Conservation (phyloP, 2,113 vertebrate species). For the Tyto alba region DNA sequence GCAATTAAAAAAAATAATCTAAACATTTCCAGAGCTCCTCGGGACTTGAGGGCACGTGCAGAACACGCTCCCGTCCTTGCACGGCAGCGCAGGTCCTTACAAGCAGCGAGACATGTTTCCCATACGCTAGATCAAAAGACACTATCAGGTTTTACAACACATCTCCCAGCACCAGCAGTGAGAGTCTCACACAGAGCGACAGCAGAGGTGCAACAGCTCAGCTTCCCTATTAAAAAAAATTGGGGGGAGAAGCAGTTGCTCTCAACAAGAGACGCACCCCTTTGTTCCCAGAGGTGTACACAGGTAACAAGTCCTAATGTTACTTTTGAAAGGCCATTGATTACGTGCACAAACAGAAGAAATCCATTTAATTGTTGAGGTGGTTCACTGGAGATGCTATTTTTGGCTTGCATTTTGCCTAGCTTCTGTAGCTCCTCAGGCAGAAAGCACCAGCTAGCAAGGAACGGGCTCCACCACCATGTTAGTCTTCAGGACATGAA, state of each 20-base stretch:
- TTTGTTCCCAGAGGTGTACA: neutral
- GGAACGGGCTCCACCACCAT: fast-evolving
- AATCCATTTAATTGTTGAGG: neutral
- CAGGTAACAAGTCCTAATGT: neutral
- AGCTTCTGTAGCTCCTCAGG: fast-evolving
- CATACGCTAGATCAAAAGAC: neutral
- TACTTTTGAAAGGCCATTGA: neutral
- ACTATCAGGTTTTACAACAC: neutral
- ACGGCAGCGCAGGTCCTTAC: neutral
- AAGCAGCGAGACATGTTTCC: neutral
- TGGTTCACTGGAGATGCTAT: neutral
- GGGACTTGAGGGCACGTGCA: neutral
- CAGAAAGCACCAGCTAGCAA: neutral
- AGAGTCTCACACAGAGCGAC: neutral
- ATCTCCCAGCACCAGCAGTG: neutral
- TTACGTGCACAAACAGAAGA: fast-evolving
- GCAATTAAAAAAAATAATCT: neutral
- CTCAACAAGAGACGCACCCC: neutral
- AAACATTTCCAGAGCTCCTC: neutral
- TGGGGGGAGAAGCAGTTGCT: neutral
- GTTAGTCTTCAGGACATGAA: fast-evolving
- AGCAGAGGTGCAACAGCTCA: neutral
- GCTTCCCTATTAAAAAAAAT: neutral
- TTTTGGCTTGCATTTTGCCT: neutral
- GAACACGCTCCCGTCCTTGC: neutral